phyloP scores from a whole-genome alignment of 2,113 vertebrate species.

The Tachycineta bicolor region DNA sequence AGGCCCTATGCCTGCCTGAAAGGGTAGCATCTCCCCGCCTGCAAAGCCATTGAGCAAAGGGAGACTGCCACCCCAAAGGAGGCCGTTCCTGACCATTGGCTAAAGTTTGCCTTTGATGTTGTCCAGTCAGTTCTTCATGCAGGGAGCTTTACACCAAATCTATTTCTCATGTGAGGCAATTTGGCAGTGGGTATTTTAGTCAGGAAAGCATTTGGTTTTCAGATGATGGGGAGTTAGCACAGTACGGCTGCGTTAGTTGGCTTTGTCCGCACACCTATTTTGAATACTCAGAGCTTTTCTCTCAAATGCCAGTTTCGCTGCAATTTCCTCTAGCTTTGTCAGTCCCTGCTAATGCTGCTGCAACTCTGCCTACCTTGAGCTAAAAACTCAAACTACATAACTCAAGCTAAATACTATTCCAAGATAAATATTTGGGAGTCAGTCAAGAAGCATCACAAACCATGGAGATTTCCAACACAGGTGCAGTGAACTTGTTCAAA shows the following conservation, averaged over 20 bases:
- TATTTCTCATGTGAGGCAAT: not conserved
- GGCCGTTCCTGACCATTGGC: not conserved
- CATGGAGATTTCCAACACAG: not conserved
- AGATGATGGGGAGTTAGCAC: not conserved
- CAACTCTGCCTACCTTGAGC: not conserved
- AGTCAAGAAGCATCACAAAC: not conserved
- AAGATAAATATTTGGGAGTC: not conserved
- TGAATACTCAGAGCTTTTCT: not conserved
- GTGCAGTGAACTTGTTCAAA: not conserved
- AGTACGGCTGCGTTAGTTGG: not conserved
- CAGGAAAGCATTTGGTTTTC: not conserved
- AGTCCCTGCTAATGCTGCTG: not conserved
- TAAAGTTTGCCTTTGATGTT: not conserved
- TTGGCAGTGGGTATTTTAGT: not conserved
- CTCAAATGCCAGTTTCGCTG: not conserved
- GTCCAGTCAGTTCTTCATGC: fast-evolving
- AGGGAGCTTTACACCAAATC: not conserved
- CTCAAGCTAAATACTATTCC: not conserved
- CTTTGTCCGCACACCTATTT: not conserved
- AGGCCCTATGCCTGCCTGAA: fast-evolving
- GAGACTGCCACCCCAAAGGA: not conserved
- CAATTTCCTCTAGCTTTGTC: not conserved
- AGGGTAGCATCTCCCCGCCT: fast-evolving
- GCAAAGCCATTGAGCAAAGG: not conserved
- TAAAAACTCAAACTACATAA: not conserved